Evolutionary conservation across 92 coral and sea anemone genomes (phyloP).

Genomic region (Metridium senile): DNA sequence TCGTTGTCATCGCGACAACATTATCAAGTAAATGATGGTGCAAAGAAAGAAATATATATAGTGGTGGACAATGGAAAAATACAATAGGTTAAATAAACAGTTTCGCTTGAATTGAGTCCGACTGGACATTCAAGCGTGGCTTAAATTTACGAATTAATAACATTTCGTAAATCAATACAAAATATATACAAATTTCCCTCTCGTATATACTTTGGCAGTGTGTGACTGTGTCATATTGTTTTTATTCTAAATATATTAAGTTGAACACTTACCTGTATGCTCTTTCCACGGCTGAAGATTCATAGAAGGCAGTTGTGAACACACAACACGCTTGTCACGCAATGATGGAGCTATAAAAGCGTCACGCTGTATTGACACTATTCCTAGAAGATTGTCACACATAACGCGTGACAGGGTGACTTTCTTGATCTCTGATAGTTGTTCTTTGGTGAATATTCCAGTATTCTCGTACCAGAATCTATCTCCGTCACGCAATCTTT

Average conservation of each 20-base stretch:
- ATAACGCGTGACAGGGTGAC: slow-evolving; percentile 81
- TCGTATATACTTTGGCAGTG: no score
- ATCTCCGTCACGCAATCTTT: slow-evolving; percentile 90
- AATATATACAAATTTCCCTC: no score
- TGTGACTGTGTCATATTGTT: not conserved
- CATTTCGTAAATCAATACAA: no score
- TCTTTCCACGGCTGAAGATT: slow-evolving; percentile 82
- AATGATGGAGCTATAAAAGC: slow-evolving; percentile 79
- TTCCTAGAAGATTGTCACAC: slow-evolving; percentile 85
- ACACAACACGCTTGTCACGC: slow-evolving; percentile 70
- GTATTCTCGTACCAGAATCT: slow-evolving; percentile 94
- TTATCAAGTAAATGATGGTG: no score
- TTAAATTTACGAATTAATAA: no score
- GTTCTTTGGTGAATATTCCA: slow-evolving; percentile 70
- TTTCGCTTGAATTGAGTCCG: no score
- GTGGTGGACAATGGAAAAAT: no score
- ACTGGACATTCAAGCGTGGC: no score
- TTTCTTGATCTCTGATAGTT: slow-evolving; percentile 77
- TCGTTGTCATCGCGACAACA: no score
- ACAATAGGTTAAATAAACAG: no score
- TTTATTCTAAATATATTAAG: not conserved
- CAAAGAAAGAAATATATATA: no score
- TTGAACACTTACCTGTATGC: slow-evolving; percentile 1
- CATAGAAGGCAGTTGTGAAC: slow-evolving; percentile 66
- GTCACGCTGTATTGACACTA: slow-evolving; percentile 86